Evolutionary conservation across 1,140 invertebrate species (phyloP).

Genomic region (Drosophila kohkoa): DNA sequence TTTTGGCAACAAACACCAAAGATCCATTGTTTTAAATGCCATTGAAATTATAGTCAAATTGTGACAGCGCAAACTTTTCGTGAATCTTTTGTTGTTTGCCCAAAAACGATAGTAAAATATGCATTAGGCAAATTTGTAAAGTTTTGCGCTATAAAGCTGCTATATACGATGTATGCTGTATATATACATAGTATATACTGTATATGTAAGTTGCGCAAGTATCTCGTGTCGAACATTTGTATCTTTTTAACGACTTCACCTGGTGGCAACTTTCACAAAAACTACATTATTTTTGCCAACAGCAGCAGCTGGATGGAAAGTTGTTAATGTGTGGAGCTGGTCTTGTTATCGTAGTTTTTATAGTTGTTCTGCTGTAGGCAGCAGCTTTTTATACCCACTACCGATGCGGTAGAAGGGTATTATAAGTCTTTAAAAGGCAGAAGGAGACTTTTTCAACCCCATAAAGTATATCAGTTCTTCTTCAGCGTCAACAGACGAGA

Average conservation of each 20-base stretch:
- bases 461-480: no score
- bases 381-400: conserved; percentile 28
- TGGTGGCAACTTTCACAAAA: conserved; percentile 13
- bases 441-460: no score
- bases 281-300: conserved; percentile 1
- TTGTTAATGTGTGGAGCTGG: conserved; percentile 17
- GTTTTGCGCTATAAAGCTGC: background rate
- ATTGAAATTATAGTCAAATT: no score
- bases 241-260: conserved; percentile 6
- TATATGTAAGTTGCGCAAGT: background rate
- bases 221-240: background rate
- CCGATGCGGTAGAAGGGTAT: no score
- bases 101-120: background rate
- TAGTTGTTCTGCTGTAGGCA: conserved; percentile 25
- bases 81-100: background rate
- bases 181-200: background rate
- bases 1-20: no score
- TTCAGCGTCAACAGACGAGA: no score
- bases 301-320: conserved; percentile 8
- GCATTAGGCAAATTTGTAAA: background rate
- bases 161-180: no score
- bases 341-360: conserved; percentile 13
- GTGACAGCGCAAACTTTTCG: no score
- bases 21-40: no score
- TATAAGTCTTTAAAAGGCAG: no score